A percentile compares a stretch with the other conserved stretches of the same genome.
Evolutionary conservation across 2,797 vertebrate species (phyloP).

Genomic region (Platalea minor): DNA sequence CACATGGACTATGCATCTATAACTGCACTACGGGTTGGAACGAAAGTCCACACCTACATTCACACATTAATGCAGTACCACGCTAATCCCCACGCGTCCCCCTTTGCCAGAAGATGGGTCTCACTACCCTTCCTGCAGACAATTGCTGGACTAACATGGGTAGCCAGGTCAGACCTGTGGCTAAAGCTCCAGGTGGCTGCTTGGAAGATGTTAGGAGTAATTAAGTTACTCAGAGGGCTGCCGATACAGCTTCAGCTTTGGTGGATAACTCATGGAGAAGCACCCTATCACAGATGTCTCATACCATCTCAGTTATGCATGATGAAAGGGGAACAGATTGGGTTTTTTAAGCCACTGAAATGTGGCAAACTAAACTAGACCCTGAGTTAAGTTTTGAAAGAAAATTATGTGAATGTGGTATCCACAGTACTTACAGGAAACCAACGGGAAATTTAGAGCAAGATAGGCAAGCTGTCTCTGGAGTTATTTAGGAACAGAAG

Average conservation of each 20-base stretch:
- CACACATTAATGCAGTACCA: not conserved
- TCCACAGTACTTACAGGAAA: not conserved
- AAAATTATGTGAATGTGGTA: not conserved
- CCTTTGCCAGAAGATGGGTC: not conserved
- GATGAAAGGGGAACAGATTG: not conserved
- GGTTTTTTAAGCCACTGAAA: not conserved
- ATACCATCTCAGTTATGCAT: not conserved
- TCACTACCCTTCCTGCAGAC: not conserved
- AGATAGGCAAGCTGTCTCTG: not conserved
- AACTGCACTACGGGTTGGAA: not conserved
- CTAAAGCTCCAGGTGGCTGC: not conserved
- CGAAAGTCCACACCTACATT: not conserved
- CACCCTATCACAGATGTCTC: not conserved
- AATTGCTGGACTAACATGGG: not conserved
- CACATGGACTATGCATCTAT: not conserved
- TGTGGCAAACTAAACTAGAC: not conserved
- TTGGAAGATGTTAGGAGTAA: not conserved
- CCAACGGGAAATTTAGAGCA: not conserved
- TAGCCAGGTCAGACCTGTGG: not conserved
- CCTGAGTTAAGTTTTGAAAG: not conserved
- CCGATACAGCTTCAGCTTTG: not conserved
- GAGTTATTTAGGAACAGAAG: not conserved
- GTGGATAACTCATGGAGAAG: not conserved
- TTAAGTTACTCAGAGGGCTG: not conserved
- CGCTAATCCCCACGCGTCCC: not conserved